Percentiles rank a stretch among this genome's conserved stretches.
Conservation (phyloP, 37 sponge, comb jelly and placozoan genomes). For the Agelas oroides region DNA sequence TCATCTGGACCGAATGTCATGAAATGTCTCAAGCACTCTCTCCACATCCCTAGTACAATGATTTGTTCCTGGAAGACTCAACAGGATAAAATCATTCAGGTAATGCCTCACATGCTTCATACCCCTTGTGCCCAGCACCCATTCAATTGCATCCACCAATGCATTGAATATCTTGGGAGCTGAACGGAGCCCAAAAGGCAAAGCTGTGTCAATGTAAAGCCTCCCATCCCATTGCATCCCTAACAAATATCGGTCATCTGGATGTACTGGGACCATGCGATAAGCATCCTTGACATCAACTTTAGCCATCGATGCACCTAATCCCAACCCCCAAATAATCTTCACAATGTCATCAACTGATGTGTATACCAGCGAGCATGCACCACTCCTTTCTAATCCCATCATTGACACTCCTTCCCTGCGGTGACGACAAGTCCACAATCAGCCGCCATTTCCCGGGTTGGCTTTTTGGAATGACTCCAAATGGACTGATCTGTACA, state of each 20-base stretch:
- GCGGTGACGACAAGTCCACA: background rate
- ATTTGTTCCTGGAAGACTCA: slow-evolving; percentile 32
- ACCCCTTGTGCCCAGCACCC: background rate
- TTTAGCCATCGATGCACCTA: slow-evolving; percentile 19
- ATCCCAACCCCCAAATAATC: background rate
- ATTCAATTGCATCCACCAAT: slow-evolving; percentile 44
- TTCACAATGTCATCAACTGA: slow-evolving; percentile 2
- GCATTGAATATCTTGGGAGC: slow-evolving; percentile 58
- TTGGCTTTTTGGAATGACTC: no score
- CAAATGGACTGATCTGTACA: no score
- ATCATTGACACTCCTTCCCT: slow-evolving; percentile 13
- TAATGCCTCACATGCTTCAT: slow-evolving; percentile 8
- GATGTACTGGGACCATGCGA: slow-evolving; percentile 44
- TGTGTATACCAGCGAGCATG: slow-evolving; percentile 3
- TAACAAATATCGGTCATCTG: slow-evolving; percentile 32
- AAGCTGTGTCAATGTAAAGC: no score
- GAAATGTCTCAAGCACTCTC: background rate
- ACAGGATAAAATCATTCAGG: slow-evolving; percentile 46
- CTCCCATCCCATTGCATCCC: slow-evolving; percentile 44
- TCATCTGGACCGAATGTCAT: slow-evolving; percentile 3
- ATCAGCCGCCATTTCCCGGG: background rate
- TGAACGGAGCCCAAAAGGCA: slow-evolving; percentile 56
- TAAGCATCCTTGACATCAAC: slow-evolving; percentile 43
- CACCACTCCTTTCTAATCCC: slow-evolving; percentile 4
- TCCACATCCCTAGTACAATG: background rate